Percentiles rank a stretch among this genome's conserved stretches.
Evolutionary conservation across 2,797 vertebrate species (phyloP).

Genomic region (Neolamprologus multifasciatus): DNA sequence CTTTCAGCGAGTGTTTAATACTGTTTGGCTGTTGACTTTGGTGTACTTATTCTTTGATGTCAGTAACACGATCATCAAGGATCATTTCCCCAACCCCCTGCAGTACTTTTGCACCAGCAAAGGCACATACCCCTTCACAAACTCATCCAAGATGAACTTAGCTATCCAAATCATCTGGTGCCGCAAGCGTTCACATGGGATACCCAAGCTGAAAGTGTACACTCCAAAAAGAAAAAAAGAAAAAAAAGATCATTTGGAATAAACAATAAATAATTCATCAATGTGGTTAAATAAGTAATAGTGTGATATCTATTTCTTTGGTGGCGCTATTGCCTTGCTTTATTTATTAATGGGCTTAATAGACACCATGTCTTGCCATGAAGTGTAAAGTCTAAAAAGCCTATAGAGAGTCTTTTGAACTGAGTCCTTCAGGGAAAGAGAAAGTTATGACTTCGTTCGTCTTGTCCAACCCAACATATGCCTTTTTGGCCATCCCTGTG

Average conservation of each 20-base stretch:
- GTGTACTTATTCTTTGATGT: conserved; percentile 70
- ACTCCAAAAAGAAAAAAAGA: conserved; percentile 31
- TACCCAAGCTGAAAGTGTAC: conserved; percentile 63
- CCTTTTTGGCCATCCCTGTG: conserved; percentile 22
- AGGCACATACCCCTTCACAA: conserved; percentile 31
- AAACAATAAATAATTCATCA: conserved; percentile 77
- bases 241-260: conserved; percentile 73
- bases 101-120: conserved; percentile 52
- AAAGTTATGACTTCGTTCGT: conserved; percentile 56
- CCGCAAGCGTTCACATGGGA: conserved; percentile 60
- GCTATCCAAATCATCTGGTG: conserved; percentile 51
- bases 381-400: conserved; percentile 47
- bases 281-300: conserved; percentile 75
- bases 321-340: conserved; percentile 71
- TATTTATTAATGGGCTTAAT: conserved; percentile 74
- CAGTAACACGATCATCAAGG: conserved; percentile 69
- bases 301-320: conserved; percentile 75
- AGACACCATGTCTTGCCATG: conserved; percentile 62
- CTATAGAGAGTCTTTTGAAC: conserved; percentile 46
- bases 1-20: conserved; percentile 61
- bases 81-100: conserved; percentile 49
- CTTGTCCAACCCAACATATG: conserved; percentile 24
- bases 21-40: conserved; percentile 66
- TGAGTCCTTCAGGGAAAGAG: conserved; percentile 41
- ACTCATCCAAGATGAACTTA: conserved; percentile 61